Percentiles rank a stretch among this genome's conserved stretches.
Conservation (phyloP, 2,888 invertebrate genomes). For the Epinotia brunnichana region DNA sequence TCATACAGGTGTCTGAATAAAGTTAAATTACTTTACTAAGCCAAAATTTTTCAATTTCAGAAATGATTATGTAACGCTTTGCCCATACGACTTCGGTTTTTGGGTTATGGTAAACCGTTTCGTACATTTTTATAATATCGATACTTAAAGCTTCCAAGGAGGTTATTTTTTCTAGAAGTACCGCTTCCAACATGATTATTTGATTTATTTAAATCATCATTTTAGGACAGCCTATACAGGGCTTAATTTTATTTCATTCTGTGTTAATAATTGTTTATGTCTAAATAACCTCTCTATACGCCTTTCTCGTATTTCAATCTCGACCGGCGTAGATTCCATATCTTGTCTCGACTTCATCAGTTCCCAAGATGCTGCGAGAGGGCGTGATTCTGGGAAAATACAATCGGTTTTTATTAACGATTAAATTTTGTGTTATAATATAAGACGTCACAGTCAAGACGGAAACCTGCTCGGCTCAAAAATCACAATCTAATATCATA, state of each 20-base stretch:
- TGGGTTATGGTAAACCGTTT: too few species aligned
- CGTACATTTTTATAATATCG: too few species aligned
- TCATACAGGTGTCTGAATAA: slow-evolving; percentile 81
- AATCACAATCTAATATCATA: background rate
- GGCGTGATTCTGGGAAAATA: slow-evolving; percentile 62
- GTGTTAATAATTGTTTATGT: background rate
- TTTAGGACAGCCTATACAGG: too few species aligned
- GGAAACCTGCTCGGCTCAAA: background rate
- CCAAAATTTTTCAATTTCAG: too few species aligned
- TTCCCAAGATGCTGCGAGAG: slow-evolving; percentile 73
- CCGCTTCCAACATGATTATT: too few species aligned
- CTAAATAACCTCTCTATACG: slow-evolving; percentile 74
- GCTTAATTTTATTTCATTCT: too few species aligned
- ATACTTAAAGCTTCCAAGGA: background rate
- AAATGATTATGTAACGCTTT: too few species aligned
- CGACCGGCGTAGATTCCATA: slow-evolving; percentile 75
- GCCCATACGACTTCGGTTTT: too few species aligned
- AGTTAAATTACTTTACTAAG: background rate
- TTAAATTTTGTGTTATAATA: background rate
- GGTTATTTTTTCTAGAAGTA: too few species aligned
- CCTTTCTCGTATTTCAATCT: slow-evolving; percentile 82
- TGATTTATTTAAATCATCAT: too few species aligned
- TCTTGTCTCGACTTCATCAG: slow-evolving; percentile 68
- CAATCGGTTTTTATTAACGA: background rate
- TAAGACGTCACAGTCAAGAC: background rate